Evolutionary conservation across 1,140 invertebrate species (phyloP).

Genomic region (Bombus superbus): DNA sequence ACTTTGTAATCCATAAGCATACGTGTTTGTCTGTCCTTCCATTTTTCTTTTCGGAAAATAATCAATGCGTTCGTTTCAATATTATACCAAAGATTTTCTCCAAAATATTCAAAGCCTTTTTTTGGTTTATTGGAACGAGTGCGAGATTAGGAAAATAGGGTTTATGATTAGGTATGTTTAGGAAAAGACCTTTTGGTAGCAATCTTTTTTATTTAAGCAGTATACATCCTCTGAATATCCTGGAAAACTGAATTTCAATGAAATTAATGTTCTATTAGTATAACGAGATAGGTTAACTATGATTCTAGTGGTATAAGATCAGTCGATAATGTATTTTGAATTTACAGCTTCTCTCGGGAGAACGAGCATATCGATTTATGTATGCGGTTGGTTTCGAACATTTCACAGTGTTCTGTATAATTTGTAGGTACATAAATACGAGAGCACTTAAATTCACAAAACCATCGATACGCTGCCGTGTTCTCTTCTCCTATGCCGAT

Average conservation of each 20-base stretch:
- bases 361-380: constrained; percentile 51
- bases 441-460: constrained; percentile 52
- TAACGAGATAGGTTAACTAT: background rate
- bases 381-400: constrained; percentile 9
- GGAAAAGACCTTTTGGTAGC: no score
- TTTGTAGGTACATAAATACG: constrained; percentile 65
- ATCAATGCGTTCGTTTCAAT: no score
- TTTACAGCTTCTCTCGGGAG: constrained; percentile 49
- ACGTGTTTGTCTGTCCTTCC: no score
- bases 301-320: constrained; percentile 17
- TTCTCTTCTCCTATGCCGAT: constrained; percentile 57
- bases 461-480: constrained; percentile 14
- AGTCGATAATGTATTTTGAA: constrained; percentile 22
- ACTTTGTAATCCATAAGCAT: no score
- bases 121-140: no score
- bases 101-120: no score
- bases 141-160: no score
- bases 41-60: no score
- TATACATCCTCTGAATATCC: no score
- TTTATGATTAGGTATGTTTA: no score
- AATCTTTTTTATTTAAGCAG: no score
- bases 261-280: background rate
- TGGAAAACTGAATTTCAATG: background rate
- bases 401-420: constrained; percentile 52
- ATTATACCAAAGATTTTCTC: no score